These are phyloP conservation scores for Acromyrmex heyeri DNA, from an alignment of 1,140 invertebrate species.

Conservation along the genomic window DNA sequence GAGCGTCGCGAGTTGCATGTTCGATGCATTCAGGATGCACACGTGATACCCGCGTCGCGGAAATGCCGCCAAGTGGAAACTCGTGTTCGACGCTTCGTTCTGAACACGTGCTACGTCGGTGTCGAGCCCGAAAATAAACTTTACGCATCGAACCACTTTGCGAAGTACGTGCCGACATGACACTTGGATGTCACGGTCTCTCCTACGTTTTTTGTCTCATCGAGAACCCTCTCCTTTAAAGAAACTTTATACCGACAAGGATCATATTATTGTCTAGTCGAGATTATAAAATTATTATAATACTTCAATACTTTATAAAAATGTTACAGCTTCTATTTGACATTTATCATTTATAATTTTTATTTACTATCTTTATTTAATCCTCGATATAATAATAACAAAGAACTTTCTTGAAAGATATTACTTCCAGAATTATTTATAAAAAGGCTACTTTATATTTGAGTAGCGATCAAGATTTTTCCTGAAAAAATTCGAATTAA, in stretches of 20 bases:
- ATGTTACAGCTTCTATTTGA: background rate
- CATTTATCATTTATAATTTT: background rate
- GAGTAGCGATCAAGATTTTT: background rate
- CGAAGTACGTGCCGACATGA: slow-evolving; percentile 66
- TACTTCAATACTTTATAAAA: background rate
- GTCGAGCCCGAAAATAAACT: slow-evolving; percentile 73
- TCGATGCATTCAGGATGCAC: slow-evolving; percentile 58
- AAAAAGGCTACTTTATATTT: background rate
- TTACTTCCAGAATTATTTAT: background rate
- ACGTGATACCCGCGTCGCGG: slow-evolving; percentile 74
- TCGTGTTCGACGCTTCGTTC: slow-evolving; percentile 75
- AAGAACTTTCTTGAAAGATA: background rate
- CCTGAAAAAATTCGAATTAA: background rate
- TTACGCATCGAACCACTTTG: slow-evolving; percentile 71
- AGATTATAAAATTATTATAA: background rate
- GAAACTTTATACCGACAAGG: background rate
- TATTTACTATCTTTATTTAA: background rate
- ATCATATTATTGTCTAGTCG: background rate
- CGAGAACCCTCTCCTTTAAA: slow-evolving; percentile 1
- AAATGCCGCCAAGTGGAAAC: slow-evolving; percentile 80
- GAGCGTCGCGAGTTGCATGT: slow-evolving; percentile 17
- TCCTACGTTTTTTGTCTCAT: slow-evolving; percentile 4
- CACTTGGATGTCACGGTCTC: slow-evolving; percentile 54
- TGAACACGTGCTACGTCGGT: slow-evolving; percentile 69
- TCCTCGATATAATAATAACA: background rate